Evolutionary conservation across 2,797 vertebrate genomes (phyloP).

Genomic region (Rhynchotus rufescens): DNA sequence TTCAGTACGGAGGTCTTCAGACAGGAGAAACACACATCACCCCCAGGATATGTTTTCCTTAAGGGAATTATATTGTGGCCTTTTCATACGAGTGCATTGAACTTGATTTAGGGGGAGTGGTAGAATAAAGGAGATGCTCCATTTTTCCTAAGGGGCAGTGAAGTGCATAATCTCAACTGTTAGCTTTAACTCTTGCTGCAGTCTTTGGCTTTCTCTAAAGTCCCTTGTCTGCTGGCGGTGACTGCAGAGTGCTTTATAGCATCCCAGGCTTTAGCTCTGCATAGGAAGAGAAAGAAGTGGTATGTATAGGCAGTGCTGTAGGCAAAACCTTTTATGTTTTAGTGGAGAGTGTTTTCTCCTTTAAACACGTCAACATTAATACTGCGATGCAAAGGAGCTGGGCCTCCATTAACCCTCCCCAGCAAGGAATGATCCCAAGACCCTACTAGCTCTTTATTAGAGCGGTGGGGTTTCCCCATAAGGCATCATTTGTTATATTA

Average conservation of each 20-base stretch:
- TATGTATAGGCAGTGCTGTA: constrained; percentile 35
- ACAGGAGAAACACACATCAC: constrained; percentile 18
- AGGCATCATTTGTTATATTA: constrained; percentile 63
- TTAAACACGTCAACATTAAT: constrained; percentile 61
- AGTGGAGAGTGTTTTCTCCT: constrained; percentile 45
- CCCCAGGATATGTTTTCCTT: constrained; percentile 40
- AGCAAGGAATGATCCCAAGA: constrained; percentile 23
- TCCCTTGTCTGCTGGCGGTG: constrained; percentile 40
- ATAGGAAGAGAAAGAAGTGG: not conserved
- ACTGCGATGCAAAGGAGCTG: constrained; percentile 50
- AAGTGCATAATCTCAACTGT: constrained; percentile 28
- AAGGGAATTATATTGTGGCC: constrained; percentile 33
- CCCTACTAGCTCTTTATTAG: constrained; percentile 57
- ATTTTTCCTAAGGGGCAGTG: constrained; percentile 62
- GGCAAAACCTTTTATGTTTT: constrained; percentile 55
- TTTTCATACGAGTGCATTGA: constrained; percentile 47
- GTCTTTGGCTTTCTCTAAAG: constrained; percentile 11
- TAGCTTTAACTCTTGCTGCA: constrained; percentile 51
- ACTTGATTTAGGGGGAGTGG: constrained; percentile 51
- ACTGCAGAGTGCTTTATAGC: constrained; percentile 47
- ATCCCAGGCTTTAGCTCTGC: constrained; percentile 36
- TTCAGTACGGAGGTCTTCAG: constrained; percentile 30
- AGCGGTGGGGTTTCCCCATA: constrained; percentile 50
- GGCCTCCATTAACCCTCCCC: constrained; percentile 61
- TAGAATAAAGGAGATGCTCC: constrained; percentile 53